Evolutionary conservation across 1,140 invertebrate genomes (phyloP).

Genomic region (Hermetia illucens): DNA sequence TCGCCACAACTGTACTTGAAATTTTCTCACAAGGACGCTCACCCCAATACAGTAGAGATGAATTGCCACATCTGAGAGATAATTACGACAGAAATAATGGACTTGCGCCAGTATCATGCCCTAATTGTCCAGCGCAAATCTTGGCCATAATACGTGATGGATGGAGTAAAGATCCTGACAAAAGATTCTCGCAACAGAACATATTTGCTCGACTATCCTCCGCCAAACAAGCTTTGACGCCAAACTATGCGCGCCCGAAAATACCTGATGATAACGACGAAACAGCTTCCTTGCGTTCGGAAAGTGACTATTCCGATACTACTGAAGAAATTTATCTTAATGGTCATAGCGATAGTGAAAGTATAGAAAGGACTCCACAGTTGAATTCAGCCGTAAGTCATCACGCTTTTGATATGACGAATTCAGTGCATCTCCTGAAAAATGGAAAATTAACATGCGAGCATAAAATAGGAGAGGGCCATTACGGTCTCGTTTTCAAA

Average conservation of each 20-base stretch:
- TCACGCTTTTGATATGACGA: no score
- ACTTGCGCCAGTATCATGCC: conserved; percentile 48
- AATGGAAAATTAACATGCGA: conserved; percentile 18
- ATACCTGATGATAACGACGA: no score
- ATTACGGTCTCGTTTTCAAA: conserved; percentile 20
- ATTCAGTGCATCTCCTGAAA: conserved; percentile 11
- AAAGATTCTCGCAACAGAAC: conserved; percentile 53
- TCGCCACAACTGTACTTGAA: conserved; percentile 80
- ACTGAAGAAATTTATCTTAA: no score
- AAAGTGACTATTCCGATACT: no score
- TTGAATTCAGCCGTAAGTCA: no score
- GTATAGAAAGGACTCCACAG: no score
- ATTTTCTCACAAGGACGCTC: conserved; percentile 65
- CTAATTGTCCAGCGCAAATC: conserved; percentile 61
- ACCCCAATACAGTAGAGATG: conserved; percentile 29
- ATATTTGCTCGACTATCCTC: conserved; percentile 20
- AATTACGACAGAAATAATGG: conserved; percentile 37
- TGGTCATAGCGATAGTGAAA: no score
- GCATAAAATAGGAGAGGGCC: conserved; percentile 19
- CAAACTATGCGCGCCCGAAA: background rate
- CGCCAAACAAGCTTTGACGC: background rate
- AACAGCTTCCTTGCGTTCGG: no score
- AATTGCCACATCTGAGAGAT: conserved; percentile 40
- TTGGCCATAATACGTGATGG: conserved; percentile 74
- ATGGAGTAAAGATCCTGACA: conserved; percentile 63